Base-by-base conservation (phyloP, 2,797 vertebrate species). In the Gymnocypris eckloni region DNA sequence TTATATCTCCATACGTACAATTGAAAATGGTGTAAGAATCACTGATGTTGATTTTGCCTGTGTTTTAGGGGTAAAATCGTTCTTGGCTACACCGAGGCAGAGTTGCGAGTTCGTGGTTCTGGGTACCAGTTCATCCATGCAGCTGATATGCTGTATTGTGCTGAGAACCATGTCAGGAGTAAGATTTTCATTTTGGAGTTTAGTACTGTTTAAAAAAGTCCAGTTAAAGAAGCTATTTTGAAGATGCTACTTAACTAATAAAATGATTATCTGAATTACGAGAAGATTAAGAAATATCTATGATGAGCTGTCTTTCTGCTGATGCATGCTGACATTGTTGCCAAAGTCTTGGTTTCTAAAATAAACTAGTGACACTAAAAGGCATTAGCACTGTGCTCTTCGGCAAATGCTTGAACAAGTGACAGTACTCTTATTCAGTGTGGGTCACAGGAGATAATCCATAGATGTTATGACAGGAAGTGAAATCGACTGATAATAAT, bases 51-150 rank as follows among this genome's bases (percentile, higher is more conserved):
- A 6, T 81, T 33, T 15, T 54, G 16, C 28, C 41, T 88, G 73
- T 81, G 20, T 84, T 82, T 33, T 92, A 97, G 96, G 94, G 96
- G 96, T 85, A 96, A 91, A 86, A 90, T 97, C 52, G 89, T 97
- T 66, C 93, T 97, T 90, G 96, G 96, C 75, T 97, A 97, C 82
- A 96, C 95, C 0, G 96, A 97, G 91, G 93, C 95, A 61, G 96
- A 97, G 87, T 89, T 97, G 12, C 94, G 95, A 75, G 91, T 94
- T 78, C 92, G 93, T 88, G 96, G 96, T 71, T 94, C 96, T 0
- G 96, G 96, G 8, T 97, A 97, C 87, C 96, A 97, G 83, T 97
- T 97, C 73, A 0, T 97, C 88, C 96, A 97, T 73, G 96, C 96
- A 61, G 96, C 95, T 0, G 96, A 97, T 82, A 97, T 97, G 96